A percentile compares a stretch with the other conserved stretches of the same genome.
Conservation (phyloP, 2,888 invertebrate species). For the Piscicola geometra region DNA sequence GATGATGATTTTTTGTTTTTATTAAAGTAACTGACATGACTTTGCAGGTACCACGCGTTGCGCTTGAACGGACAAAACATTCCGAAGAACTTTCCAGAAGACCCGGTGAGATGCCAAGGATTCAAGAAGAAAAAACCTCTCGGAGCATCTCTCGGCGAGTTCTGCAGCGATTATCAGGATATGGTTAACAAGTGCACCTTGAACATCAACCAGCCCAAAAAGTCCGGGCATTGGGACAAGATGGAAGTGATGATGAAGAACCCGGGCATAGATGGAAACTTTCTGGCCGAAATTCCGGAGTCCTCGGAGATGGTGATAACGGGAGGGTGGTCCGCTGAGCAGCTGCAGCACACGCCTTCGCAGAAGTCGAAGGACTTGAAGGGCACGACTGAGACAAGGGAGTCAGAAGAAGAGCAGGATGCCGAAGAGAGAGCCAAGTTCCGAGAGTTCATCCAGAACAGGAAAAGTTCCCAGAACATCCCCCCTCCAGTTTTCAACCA, state of each 20-base stretch:
- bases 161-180: background rate
- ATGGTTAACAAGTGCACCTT: background rate
- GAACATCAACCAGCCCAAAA: background rate
- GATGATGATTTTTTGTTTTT: background rate
- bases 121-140: constrained; percentile 30
- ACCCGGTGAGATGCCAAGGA: constrained; percentile 10
- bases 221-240: background rate
- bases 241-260: constrained; percentile 21
- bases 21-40: background rate
- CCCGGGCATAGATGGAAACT: background rate
- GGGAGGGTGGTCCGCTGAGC: background rate
- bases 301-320: background rate
- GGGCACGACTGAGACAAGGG: no score
- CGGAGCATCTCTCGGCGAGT: constrained; percentile 21
- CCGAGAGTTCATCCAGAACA: background rate
- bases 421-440: background rate
- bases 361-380: background rate
- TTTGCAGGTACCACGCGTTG: constrained; percentile 30
- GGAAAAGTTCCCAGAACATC: background rate
- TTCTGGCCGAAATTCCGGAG: background rate
- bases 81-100: constrained; percentile 17
- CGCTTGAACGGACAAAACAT: background rate
- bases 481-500: no score
- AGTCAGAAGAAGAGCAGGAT: background rate
- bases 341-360: no score